Percentiles rank a stretch among this genome's conserved stretches.
Evolutionary conservation across 1,140 invertebrate genomes (phyloP).

Genomic region (Ceratitis capitata): DNA sequence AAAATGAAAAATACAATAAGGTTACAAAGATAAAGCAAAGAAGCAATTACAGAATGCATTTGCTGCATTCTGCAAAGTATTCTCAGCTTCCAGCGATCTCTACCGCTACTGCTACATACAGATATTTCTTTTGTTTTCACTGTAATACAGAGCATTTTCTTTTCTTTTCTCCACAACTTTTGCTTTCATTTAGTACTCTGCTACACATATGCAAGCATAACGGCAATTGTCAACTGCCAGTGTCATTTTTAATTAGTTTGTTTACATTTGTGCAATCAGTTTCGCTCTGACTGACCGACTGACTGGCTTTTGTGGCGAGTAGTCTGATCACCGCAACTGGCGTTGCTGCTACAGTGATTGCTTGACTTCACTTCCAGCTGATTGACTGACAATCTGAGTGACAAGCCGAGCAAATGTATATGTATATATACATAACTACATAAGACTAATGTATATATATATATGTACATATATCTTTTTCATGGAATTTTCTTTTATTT

Average conservation of each 20-base stretch:
- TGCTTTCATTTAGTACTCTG: not conserved
- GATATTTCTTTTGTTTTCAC: not conserved
- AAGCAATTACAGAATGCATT: not conserved
- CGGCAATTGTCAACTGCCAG: conserved; percentile 33
- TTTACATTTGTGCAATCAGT: conserved; percentile 24
- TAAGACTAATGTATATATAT: no score
- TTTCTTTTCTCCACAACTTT: not conserved
- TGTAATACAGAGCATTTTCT: not conserved
- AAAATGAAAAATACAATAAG: not conserved
- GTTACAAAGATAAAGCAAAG: not conserved
- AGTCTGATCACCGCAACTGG: not conserved
- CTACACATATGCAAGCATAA: not conserved
- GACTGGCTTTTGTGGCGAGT: not conserved
- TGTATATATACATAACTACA: not conserved
- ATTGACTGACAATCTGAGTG: not conserved
- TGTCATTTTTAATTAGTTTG: conserved; percentile 38
- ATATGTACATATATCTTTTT: not conserved
- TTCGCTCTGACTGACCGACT: no score
- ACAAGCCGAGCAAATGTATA: not conserved
- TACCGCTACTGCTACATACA: not conserved
- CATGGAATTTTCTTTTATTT: no score
- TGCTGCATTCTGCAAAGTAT: not conserved
- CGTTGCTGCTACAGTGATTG: not conserved
- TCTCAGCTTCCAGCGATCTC: not conserved
- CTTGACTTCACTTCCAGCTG: not conserved